Evolutionary conservation across 2,797 vertebrate species (phyloP).

Genomic region (Danio aesculapii): DNA sequence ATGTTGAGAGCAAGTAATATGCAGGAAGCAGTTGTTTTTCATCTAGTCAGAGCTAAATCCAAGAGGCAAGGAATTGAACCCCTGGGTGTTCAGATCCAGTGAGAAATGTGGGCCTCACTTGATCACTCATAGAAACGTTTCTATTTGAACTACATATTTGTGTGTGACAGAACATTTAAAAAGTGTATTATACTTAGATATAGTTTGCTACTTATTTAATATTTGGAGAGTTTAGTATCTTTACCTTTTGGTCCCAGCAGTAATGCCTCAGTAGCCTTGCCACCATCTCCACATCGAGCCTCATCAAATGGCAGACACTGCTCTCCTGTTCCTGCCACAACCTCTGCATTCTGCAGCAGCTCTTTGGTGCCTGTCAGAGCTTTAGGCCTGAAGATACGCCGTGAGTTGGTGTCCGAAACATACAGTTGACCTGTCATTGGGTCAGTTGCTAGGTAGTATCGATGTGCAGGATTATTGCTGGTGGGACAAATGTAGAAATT

Average conservation of each 20-base stretch:
- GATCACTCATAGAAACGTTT: constrained; percentile 2
- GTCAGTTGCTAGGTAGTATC: constrained; percentile 94
- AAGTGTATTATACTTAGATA: background rate
- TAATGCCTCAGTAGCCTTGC: constrained; percentile 93
- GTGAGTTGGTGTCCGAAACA: constrained; percentile 94
- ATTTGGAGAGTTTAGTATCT: background rate
- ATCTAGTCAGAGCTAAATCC: constrained; percentile 26
- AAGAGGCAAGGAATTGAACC: constrained; percentile 11
- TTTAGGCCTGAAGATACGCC: constrained; percentile 92
- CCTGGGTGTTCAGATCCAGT: background rate
- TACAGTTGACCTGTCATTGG: constrained; percentile 94
- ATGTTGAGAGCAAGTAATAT: constrained; percentile 39
- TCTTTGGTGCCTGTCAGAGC: constrained; percentile 90
- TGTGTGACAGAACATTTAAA: background rate
- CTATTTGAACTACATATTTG: background rate
- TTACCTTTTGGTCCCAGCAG: constrained; percentile 97
- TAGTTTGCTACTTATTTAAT: background rate
- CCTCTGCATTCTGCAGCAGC: constrained; percentile 89
- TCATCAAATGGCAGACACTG: constrained; percentile 97
- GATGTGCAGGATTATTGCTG: constrained; percentile 97
- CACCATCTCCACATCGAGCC: constrained; percentile 94
- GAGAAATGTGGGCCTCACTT: background rate
- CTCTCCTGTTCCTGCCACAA: constrained; percentile 94
- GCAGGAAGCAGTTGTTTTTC: background rate
- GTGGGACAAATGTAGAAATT: constrained; percentile 44